phyloP scores from a whole-genome alignment of 1,140 invertebrate genomes.

The Frieseomelitta varia region DNA sequence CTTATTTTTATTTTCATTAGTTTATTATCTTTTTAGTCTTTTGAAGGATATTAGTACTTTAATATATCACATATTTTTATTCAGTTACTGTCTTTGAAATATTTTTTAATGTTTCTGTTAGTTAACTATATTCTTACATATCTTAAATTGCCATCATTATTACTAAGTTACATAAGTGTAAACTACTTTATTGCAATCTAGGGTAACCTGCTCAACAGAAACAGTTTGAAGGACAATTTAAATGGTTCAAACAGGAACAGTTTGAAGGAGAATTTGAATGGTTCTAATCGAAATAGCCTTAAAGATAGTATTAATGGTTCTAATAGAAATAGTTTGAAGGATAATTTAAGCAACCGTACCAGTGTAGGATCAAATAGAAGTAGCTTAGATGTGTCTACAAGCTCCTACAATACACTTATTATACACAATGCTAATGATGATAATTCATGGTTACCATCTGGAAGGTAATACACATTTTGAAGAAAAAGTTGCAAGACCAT shows the following conservation, averaged over 20 bases:
- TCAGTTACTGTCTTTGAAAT: background rate
- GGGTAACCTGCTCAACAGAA: slow-evolving; percentile 79
- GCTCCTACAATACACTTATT: slow-evolving; percentile 91
- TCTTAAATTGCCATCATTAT: background rate
- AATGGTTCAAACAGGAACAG: slow-evolving; percentile 87
- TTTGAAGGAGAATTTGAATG: slow-evolving; percentile 83
- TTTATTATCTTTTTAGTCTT: too few species aligned
- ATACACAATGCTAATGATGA: slow-evolving; percentile 88
- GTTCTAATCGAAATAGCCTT: slow-evolving; percentile 87
- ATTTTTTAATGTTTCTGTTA: slow-evolving; percentile 2
- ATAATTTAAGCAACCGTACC: slow-evolving; percentile 79
- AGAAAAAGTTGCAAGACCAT: background rate
- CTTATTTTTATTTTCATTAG: too few species aligned
- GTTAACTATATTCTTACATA: slow-evolving; percentile 13
- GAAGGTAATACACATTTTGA: slow-evolving; percentile 77
- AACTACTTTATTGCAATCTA: slow-evolving; percentile 49
- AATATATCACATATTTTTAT: background rate
- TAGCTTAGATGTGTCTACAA: slow-evolving; percentile 88
- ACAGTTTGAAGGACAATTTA: slow-evolving; percentile 81
- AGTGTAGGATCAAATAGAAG: slow-evolving; percentile 86
- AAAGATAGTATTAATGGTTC: slow-evolving; percentile 87
- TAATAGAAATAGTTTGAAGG: slow-evolving; percentile 83
- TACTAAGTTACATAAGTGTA: slow-evolving; percentile 31
- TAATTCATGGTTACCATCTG: slow-evolving; percentile 85
- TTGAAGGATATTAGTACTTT: background rate